Percentiles rank a stretch among this genome's conserved stretches.
phyloP scores from a whole-genome alignment of 2,113 vertebrate genomes.

The Turnix velox region DNA sequence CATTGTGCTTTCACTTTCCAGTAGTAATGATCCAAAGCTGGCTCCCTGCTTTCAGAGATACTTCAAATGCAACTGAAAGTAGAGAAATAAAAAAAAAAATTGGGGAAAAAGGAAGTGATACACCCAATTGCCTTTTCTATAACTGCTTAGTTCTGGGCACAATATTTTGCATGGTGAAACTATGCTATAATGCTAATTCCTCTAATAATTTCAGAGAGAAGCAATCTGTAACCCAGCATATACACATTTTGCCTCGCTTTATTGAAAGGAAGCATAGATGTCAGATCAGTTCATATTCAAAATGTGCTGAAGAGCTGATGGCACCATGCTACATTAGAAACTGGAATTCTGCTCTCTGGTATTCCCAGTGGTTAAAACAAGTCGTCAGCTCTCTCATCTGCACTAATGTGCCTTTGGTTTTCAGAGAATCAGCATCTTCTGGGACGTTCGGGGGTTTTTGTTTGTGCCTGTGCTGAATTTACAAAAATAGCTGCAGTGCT shows the following conservation, averaged over 20 bases:
- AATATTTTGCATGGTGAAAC: neutral
- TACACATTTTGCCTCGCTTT: slow-evolving; percentile 11
- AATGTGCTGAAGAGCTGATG: slow-evolving; percentile 22
- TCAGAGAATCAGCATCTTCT: slow-evolving; percentile 34
- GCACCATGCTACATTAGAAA: slow-evolving; percentile 19
- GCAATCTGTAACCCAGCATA: slow-evolving; percentile 11
- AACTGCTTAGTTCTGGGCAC: slow-evolving; percentile 13
- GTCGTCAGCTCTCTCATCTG: slow-evolving; percentile 20
- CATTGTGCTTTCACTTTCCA: neutral
- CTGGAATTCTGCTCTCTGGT: neutral
- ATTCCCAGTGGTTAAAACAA: slow-evolving; percentile 31
- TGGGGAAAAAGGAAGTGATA: neutral
- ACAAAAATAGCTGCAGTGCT: slow-evolving; percentile 20
- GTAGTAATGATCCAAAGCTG: neutral
- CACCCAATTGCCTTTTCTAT: neutral
- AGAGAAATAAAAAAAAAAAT: neutral
- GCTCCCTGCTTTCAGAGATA: neutral
- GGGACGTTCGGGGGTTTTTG: neutral
- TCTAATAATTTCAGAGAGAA: neutral
- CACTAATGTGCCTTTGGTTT: slow-evolving; percentile 2
- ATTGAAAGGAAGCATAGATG: slow-evolving; percentile 45
- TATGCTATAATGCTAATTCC: slow-evolving; percentile 12
- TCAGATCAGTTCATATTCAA: slow-evolving; percentile 39
- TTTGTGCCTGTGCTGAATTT: neutral
- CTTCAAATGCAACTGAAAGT: neutral